Base-by-base conservation (phyloP, 2,888 invertebrate species). In the Hermodice carunculata region DNA sequence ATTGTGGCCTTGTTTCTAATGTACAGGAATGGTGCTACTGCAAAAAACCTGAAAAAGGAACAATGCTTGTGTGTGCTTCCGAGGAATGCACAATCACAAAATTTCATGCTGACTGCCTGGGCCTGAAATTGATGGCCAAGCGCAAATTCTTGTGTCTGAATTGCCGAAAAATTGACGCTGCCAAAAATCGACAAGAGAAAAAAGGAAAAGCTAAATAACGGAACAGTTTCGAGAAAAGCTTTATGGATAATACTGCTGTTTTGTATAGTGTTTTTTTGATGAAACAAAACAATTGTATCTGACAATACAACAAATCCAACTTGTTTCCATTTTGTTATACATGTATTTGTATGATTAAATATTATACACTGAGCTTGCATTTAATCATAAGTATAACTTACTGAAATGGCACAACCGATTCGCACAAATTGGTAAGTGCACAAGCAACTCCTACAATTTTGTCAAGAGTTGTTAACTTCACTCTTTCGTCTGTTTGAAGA, bases 21-120 rank as follows among this genome's bases (percentile, higher is more conserved):
- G 22, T 14, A n/a, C 8, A 2, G 3, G 22, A 26, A 32, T 54
- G 24, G n/a, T 54, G 56, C 40, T 11, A 42, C 32, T 54, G 56
- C 11, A 32, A 34, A 8, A 22, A 49, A n/a, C 34, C 26, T 17
- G 22, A 37, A 19, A 28, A 37, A n/a, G 56, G 56, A 11, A 19
- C 17, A 2, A 54, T 69, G 71, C 52, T 71, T 8, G 49, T 43
- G 22, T 69, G 71, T 60, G 67, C 59, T 24, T 53, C 43, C 31
- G 3, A 14, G 1, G 58, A 58, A n/a, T 71, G 69, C 42, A 54
- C n/a, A 0, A 46, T 51, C 48, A 49, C 59, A 37, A 67, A 65
- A 67, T 71, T 64, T 24, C 71, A 71, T 52, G 69, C 61, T 29
- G 49, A 37, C 14, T 70, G 71, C 57, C 64, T 67, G 3, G 57